A percentile compares a stretch with the other conserved stretches of the same genome.
These are phyloP conservation scores for Chalcis sispes DNA, from an alignment of 2,888 invertebrate genomes.

Conservation along the genomic window DNA sequence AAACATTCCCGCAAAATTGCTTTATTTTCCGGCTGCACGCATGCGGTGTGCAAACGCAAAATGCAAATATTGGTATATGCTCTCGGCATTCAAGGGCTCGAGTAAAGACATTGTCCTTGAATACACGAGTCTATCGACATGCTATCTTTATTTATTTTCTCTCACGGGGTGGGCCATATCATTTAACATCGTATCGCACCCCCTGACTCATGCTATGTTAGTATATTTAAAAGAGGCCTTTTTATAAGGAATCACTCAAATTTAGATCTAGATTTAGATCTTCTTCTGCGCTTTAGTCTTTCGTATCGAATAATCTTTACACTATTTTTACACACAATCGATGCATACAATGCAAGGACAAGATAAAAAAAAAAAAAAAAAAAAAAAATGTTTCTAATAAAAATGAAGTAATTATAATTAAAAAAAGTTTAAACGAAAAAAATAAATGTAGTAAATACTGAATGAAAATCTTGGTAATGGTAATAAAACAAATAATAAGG, in stretches of 20 bases:
- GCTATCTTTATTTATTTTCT: background rate
- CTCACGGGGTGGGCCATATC: constrained; percentile 45
- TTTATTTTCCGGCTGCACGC: background rate
- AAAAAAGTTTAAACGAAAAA: background rate
- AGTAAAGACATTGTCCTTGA: constrained; percentile 52
- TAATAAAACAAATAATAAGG: background rate
- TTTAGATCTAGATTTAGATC: constrained; percentile 44
- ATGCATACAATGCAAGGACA: constrained; percentile 44
- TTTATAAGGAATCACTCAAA: constrained; percentile 53
- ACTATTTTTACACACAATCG: constrained; percentile 21
- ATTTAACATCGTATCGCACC: constrained; percentile 51
- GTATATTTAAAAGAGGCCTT: background rate
- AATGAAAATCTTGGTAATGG: background rate
- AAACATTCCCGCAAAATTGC: background rate
- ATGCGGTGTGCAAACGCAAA: constrained; percentile 22
- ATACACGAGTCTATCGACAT: constrained; percentile 35
- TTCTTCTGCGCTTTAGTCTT: constrained; percentile 21
- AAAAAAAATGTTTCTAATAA: too few relatives aligned
- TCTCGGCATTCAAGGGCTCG: constrained; percentile 55
- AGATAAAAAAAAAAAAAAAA: constrained; percentile 46
- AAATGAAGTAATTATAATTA: constrained; percentile 4
- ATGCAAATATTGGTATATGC: constrained; percentile 41
- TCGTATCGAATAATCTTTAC: constrained; percentile 32
- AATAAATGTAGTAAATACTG: background rate
- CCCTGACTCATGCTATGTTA: too few relatives aligned